Percentiles rank a stretch among this genome's conserved stretches.
Evolutionary conservation across 2,888 invertebrate species (phyloP).

Genomic region (Thera obeliscata): DNA sequence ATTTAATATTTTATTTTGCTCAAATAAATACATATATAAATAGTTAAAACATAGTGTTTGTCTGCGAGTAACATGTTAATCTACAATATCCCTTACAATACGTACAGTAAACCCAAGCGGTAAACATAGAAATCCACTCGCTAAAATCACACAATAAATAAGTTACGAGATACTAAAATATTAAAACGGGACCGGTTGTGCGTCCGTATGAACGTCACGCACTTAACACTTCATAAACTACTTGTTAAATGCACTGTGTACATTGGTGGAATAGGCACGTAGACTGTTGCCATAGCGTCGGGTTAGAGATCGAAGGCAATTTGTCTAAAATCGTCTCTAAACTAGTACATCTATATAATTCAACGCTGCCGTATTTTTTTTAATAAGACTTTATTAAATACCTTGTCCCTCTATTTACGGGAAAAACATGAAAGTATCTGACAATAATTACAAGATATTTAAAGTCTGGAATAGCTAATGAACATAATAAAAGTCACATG

Average conservation of each 20-base stretch:
- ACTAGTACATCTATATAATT: no score
- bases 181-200: conserved; percentile 33
- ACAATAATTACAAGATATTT: not conserved
- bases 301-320: no score
- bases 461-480: not conserved
- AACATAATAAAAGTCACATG: conserved; percentile 23
- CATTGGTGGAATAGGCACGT: conserved; percentile 11
- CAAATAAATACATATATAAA: not conserved
- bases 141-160: conserved; percentile 22
- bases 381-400: no score
- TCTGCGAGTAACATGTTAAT: not conserved
- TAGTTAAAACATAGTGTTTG: not conserved
- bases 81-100: not conserved
- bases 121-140: not conserved
- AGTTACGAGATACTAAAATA: conserved; percentile 41
- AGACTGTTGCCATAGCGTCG: conserved; percentile 2
- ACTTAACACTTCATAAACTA: conserved; percentile 57
- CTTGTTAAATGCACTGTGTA: conserved; percentile 56
- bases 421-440: no score
- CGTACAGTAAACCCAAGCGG: not conserved
- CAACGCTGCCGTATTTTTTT: no score
- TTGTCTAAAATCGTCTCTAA: not conserved
- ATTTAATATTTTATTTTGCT: no score
- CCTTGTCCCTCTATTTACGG: no score
- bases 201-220: conserved; percentile 44